Conservation (phyloP, 2,888 invertebrate genomes). For the Drosophila prostipennis region DNA sequence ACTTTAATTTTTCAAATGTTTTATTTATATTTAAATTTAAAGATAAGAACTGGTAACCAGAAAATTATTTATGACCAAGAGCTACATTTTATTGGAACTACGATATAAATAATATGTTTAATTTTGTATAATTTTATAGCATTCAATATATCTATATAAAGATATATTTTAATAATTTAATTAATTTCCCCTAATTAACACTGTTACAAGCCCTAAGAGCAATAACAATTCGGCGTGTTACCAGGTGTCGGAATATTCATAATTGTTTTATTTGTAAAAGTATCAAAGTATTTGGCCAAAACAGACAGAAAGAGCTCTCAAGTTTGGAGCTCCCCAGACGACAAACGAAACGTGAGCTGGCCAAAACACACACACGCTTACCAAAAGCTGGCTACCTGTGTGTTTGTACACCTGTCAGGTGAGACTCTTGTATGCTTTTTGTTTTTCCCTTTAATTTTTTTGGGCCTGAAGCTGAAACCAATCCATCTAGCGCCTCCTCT, state of each 20-base stretch:
- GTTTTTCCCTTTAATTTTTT: constrained; percentile 24
- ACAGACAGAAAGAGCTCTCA: constrained; percentile 34
- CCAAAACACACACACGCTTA: constrained; percentile 37
- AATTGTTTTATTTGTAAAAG: constrained; percentile 40
- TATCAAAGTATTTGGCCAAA: constrained; percentile 59
- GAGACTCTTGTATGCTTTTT: constrained; percentile 50
- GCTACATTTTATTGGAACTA: too few species aligned
- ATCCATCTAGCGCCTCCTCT: constrained; percentile 79
- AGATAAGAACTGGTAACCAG: too few species aligned
- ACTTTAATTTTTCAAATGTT: too few species aligned
- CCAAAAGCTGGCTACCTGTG: constrained; percentile 38
- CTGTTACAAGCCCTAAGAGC: constrained; percentile 20
- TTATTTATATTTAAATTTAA: too few species aligned
- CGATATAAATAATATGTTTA: too few species aligned
- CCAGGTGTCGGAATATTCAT: constrained; percentile 1
- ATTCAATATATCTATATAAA: too few species aligned
- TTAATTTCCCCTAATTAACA: neutral
- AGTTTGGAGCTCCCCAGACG: constrained; percentile 57
- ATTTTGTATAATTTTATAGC: too few species aligned
- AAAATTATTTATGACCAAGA: too few species aligned
- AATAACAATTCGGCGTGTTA: constrained; percentile 11
- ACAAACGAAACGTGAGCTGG: constrained; percentile 74
- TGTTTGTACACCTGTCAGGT: constrained; percentile 74
- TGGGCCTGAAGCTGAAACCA: constrained; percentile 61
- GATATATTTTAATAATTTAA: too few species aligned